Evolutionary conservation across 1,140 invertebrate species (phyloP), one percentile per base, ranked within the genome.

Genomic region (Caenorhabditis latens): DNA sequence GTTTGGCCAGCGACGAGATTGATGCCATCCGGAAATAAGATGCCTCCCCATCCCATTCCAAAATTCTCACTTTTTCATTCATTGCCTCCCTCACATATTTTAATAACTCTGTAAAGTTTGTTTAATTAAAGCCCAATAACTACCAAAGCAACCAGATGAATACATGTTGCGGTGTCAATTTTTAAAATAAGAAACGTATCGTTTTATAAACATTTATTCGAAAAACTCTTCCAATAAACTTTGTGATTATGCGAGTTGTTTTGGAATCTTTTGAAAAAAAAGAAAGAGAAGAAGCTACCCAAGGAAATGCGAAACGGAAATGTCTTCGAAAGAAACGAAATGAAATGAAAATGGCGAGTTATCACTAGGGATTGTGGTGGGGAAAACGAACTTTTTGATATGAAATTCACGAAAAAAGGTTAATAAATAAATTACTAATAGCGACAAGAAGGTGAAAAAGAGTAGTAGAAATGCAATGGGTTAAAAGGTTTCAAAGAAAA

Each of bases 331-430:
- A 32, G 32, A 32, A 32, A 32, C 32, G 32, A 16, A 79, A 79
- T 50, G 71, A 79, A 50, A 79, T 79, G 71, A 48, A 75, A 79
- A 79, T 79, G 71, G 71, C 71, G 71, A 79, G 71, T 79, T 79
- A 79, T 79, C 71, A 79, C 71, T 43, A 63, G 21, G 24, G 7
- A 11, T n/a, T 58, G 13, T 40, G 46, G 19, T 14, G 46, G 21
- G 24, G 65, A 14, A 46, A 71, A 24, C 9, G 46, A 13, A 4
- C 9, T 16, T 32, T 13, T 4, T 11, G 24, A 50, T 46, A 2
- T 21, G 14, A 46, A 50, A 32, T 32, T 32, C 32, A 32, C 32
- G 32, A 46, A 46, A 46, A 48, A 48, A 8, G 1, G 11, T 24
- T 21, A 46, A 13, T 71, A 24, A 50, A 50, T 71, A 71, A 43